Evolutionary conservation across 1,140 invertebrate genomes (phyloP).

Genomic region (Micrasema minimum): DNA sequence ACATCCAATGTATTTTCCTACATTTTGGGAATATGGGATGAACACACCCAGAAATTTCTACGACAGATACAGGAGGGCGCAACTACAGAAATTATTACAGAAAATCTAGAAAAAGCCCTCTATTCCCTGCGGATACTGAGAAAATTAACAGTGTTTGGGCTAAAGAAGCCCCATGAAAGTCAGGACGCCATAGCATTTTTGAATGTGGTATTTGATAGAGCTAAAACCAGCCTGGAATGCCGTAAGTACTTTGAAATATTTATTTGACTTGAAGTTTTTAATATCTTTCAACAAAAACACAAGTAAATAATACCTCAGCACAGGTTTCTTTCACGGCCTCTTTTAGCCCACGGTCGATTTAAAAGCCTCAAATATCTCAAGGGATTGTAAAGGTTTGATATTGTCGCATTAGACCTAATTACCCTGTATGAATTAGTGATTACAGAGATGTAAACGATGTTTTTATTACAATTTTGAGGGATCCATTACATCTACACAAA

Average conservation of each 20-base stretch:
- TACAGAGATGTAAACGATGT: too few relatives aligned
- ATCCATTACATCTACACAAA: too few relatives aligned
- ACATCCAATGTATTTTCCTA: constrained; percentile 76
- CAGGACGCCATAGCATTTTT: constrained; percentile 81
- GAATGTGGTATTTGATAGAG: constrained; percentile 79
- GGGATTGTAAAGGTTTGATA: too few relatives aligned
- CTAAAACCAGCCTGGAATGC: constrained; percentile 81
- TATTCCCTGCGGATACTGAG: constrained; percentile 82
- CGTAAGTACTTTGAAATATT: constrained; percentile 71
- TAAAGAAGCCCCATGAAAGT: constrained; percentile 80
- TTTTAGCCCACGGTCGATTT: too few relatives aligned
- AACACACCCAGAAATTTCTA: constrained; percentile 74
- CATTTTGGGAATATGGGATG: constrained; percentile 80
- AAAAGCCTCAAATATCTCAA: too few relatives aligned
- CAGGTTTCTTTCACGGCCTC: too few relatives aligned
- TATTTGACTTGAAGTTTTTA: constrained; percentile 5
- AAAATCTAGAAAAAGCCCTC: constrained; percentile 80
- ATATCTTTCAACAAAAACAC: constrained; percentile 19
- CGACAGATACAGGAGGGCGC: constrained; percentile 70
- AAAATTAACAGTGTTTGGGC: constrained; percentile 84
- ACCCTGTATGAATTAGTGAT: too few relatives aligned
- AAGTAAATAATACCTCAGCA: neutral
- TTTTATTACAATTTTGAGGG: too few relatives aligned
- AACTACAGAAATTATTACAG: constrained; percentile 67
- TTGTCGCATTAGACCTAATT: too few relatives aligned